phyloP scores from a whole-genome alignment of 2,888 invertebrate genomes.

The Myopa tessellatipennis region DNA sequence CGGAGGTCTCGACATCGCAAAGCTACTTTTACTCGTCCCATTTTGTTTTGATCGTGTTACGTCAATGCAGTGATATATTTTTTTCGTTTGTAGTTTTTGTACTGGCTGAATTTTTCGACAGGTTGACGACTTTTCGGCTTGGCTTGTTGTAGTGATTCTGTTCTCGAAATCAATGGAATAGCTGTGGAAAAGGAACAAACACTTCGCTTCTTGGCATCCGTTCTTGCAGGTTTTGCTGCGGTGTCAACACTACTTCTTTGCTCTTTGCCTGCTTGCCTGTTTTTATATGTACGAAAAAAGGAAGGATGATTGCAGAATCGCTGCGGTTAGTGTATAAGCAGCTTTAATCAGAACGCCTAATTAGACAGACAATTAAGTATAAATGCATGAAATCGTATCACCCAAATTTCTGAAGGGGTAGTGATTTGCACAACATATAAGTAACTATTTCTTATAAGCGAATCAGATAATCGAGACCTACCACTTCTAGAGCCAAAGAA shows the following conservation, averaged over 20 bases:
- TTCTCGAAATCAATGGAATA: conserved; percentile 59
- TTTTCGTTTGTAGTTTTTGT: conserved; percentile 17
- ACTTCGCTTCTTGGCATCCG: conserved; percentile 41
- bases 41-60: conserved; percentile 44
- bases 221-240: conserved; percentile 14
- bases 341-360: conserved; percentile 52
- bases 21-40: conserved; percentile 8
- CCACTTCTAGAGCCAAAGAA: no score
- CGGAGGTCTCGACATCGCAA: conserved; percentile 13
- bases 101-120: conserved; percentile 47
- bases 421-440: not conserved
- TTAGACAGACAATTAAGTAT: conserved; percentile 66
- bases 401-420: conserved; percentile 54
- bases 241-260: no score
- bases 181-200: conserved; percentile 63
- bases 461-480: no score
- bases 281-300: no score
- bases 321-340: not conserved
- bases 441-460: not conserved
- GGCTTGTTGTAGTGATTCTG: conserved; percentile 47
- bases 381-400: conserved; percentile 66
- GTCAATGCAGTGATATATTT: conserved; percentile 25
- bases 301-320: not conserved
- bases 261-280: no score
- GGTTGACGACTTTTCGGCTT: conserved; percentile 61